Base-by-base conservation (phyloP, 1,140 invertebrate species). In the Brachionus calyciflorus region DNA sequence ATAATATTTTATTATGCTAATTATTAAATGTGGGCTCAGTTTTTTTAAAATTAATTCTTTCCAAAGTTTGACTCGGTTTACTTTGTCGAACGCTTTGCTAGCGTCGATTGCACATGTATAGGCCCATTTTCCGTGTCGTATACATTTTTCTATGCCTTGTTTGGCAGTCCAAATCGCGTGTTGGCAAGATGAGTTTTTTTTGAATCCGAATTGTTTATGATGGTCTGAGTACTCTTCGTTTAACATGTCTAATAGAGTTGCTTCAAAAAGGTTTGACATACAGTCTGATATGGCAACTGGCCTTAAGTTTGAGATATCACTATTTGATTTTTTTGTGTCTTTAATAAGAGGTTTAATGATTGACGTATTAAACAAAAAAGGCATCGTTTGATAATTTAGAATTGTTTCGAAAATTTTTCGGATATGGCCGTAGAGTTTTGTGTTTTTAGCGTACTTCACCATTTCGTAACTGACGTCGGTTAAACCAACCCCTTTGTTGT, bases 11-110 rank as follows among this genome's bases (percentile, higher is more conserved):
- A 60, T 60, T 17, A 60, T 21, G 24, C 28, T 21, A 33, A 60
- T 10, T 33, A 60, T 60, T 33, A 19, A 33, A 14, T 60, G 14
- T 14, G 55, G 28, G 30, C 30, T 60, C 9, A 60, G 33, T 33
- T 60, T 60, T 33, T 33, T 33, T 33, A 33, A 3, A n/a, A 60
- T 33, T 30, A 60, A 37, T 37, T 60, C 28, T 28, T 60, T 60
- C 55, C 55, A 60, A 6, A 60, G 30, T 60, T 12, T 21, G n/a
- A 30, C 37, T 37, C 55, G 28, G 30, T 33, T 60, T 33, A 60
- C 55, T 37, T 60, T 60, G 24, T 60, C 55, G 51, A 55, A 55
- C 26, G 55, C 55, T 60, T 60, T 60, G 44, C 55, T 60, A 7
- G 55, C 55, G 28, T 60, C 55, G 1, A 60, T 60, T 10, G 55